A percentile compares a stretch with the other conserved stretches of the same genome.
These are phyloP conservation scores for Chiroxiphia lanceolata DNA, from an alignment of 2,797 vertebrate genomes.

Conservation along the genomic window DNA sequence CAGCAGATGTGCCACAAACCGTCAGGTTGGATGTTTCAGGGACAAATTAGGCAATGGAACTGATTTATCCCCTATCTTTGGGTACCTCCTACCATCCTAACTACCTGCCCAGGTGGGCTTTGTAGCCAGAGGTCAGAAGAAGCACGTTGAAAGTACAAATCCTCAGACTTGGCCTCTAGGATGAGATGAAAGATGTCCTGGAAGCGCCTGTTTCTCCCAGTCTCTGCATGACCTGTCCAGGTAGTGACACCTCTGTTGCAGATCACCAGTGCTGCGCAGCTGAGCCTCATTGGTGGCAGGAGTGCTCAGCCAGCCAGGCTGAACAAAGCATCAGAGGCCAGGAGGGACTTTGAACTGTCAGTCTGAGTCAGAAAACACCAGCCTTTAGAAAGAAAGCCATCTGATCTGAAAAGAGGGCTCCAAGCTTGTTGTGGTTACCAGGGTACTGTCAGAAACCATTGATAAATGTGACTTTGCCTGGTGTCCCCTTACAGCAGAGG, in stretches of 20 bases:
- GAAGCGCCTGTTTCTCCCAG: neutral
- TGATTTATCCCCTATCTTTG: neutral
- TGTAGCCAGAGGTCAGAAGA: neutral
- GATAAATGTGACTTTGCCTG: neutral
- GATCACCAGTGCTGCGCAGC: neutral
- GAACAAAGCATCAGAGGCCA: neutral
- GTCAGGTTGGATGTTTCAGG: neutral
- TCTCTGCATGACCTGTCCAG: neutral
- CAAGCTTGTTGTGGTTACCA: neutral
- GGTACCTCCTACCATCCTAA: neutral
- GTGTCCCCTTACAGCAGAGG: neutral
- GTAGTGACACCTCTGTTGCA: fast-evolving
- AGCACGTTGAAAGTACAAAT: neutral
- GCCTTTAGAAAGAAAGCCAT: neutral
- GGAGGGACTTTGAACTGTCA: neutral
- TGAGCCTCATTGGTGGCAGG: neutral
- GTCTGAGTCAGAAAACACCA: neutral
- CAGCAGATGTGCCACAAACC: neutral
- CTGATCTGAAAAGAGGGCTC: neutral
- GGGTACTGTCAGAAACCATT: neutral
- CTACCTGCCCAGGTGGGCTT: neutral
- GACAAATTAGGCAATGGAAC: neutral
- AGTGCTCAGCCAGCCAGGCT: neutral
- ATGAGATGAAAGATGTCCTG: neutral
- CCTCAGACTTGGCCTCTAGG: neutral